These are phyloP conservation scores for Lampris megalopsis DNA, from an alignment of 2,113 vertebrate species.

Conservation along the genomic window DNA sequence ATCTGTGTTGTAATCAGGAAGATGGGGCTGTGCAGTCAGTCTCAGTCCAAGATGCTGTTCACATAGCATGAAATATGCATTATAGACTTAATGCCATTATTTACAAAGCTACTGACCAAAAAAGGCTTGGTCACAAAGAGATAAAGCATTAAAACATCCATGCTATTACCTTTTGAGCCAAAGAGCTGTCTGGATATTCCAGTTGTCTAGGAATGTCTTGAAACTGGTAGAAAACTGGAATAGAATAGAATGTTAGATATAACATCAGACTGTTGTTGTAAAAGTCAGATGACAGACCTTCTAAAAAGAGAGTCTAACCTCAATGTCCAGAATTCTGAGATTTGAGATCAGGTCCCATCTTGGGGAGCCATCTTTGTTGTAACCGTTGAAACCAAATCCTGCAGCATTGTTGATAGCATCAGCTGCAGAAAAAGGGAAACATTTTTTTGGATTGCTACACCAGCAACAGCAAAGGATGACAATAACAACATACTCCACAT, in stretches of 20 bases:
- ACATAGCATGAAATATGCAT: too few relatives aligned
- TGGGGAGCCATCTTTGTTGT: conserved; percentile 89
- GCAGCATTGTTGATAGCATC: conserved; percentile 99
- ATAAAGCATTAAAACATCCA: neutral
- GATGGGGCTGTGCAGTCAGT: too few relatives aligned
- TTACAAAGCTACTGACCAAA: too few relatives aligned
- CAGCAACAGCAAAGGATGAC: neutral
- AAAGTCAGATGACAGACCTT: neutral
- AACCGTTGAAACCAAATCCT: conserved; percentile 97
- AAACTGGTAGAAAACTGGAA: conserved; percentile 97
- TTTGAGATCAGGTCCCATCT: conserved; percentile 96
- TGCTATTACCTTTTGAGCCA: conserved; percentile 95
- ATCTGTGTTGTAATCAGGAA: too few relatives aligned
- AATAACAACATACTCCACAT: neutral
- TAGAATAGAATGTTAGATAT: conserved; percentile 20
- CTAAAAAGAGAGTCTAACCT: conserved; percentile 80
- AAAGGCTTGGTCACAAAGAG: neutral
- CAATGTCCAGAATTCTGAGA: conserved; percentile 93
- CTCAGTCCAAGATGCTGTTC: too few relatives aligned
- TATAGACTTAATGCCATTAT: neutral
- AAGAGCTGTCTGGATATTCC: conserved; percentile 98
- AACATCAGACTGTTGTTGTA: conserved; percentile 9
- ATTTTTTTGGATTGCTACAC: conserved; percentile 19
- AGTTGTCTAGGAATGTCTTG: conserved; percentile 98
- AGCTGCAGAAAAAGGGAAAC: conserved; percentile 79